phyloP scores from a whole-genome alignment of 2,888 invertebrate species.

The Creontiades dilutus region DNA sequence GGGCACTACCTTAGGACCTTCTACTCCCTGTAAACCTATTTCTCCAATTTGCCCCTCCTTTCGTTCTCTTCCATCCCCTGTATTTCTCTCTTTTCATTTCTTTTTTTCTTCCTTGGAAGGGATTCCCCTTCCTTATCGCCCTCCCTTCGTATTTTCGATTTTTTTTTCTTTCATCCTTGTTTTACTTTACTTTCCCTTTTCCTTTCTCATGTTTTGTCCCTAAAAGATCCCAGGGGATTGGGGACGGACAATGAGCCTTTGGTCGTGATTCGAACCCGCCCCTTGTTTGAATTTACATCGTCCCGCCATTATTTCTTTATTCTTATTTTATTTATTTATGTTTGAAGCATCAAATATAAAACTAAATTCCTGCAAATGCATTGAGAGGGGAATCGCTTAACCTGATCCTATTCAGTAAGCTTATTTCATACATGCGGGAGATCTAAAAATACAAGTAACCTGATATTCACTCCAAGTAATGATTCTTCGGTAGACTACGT shows the following conservation, averaged over 20 bases:
- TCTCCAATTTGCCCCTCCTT: conserved; percentile 48
- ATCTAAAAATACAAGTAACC: too few relatives aligned
- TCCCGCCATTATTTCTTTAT: conserved; percentile 29
- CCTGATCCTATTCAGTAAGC: too few relatives aligned
- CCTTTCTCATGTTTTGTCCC: conserved; percentile 38
- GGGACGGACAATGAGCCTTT: neutral
- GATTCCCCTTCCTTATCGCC: too few relatives aligned
- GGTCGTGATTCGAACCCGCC: neutral
- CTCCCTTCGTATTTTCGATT: too few relatives aligned
- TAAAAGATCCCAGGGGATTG: neutral
- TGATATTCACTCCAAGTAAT: too few relatives aligned
- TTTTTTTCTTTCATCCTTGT: conserved; percentile 61
- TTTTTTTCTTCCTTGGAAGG: neutral
- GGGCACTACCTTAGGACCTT: conserved; percentile 26
- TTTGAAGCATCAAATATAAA: too few relatives aligned
- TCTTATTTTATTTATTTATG: neutral
- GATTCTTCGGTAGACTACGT: too few relatives aligned
- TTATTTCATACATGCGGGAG: too few relatives aligned
- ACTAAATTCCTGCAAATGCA: too few relatives aligned
- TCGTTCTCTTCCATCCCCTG: conserved; percentile 16
- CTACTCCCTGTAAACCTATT: conserved; percentile 62
- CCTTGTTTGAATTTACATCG: conserved; percentile 34
- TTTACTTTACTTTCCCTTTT: conserved; percentile 49
- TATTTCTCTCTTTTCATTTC: conserved; percentile 49
- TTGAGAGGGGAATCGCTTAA: too few relatives aligned